Evolutionary conservation across 1,140 invertebrate species (phyloP).

Genomic region (Dysdera silvatica): DNA sequence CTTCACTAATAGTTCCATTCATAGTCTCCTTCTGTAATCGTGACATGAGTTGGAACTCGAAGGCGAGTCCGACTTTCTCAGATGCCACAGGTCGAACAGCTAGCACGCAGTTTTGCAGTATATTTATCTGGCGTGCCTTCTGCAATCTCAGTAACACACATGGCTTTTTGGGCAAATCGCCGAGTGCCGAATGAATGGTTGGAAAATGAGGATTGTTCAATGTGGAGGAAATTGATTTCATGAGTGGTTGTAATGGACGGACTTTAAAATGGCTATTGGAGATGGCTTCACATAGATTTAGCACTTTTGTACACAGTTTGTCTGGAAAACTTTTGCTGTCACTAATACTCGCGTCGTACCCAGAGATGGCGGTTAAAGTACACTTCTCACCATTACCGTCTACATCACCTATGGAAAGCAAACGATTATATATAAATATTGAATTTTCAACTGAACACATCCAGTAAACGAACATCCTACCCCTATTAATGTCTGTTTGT

Average conservation of each 20-base stretch:
- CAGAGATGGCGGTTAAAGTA: slow-evolving; percentile 19
- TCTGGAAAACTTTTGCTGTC: background rate
- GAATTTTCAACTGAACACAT: too few species aligned
- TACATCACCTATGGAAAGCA: background rate
- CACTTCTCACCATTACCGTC: slow-evolving; percentile 2
- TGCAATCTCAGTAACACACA: slow-evolving; percentile 16
- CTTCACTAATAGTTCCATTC: too few species aligned
- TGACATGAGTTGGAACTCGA: too few species aligned
- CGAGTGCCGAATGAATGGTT: slow-evolving; percentile 24
- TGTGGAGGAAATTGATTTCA: slow-evolving; percentile 8
- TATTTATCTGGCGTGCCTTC: background rate
- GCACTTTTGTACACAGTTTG: slow-evolving; percentile 11
- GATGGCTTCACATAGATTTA: slow-evolving; percentile 20
- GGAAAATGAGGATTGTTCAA: slow-evolving; percentile 22
- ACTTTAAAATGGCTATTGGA: slow-evolving; percentile 13
- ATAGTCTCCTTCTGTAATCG: too few species aligned
- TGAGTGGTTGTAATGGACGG: slow-evolving; percentile 22
- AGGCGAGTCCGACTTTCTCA: slow-evolving; percentile 2
- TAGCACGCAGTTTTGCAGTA: slow-evolving; percentile 13
- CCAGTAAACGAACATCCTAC: too few species aligned
- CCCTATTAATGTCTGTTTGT: too few species aligned
- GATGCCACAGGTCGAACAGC: slow-evolving; percentile 10
- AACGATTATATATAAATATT: background rate
- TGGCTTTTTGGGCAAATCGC: slow-evolving; percentile 23
- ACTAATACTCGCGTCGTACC: slow-evolving; percentile 1